A percentile compares a stretch with the other conserved stretches of the same genome.
Evolutionary conservation across 2,888 invertebrate genomes (phyloP).

Genomic region (Ommatoiulus sabulosus): DNA sequence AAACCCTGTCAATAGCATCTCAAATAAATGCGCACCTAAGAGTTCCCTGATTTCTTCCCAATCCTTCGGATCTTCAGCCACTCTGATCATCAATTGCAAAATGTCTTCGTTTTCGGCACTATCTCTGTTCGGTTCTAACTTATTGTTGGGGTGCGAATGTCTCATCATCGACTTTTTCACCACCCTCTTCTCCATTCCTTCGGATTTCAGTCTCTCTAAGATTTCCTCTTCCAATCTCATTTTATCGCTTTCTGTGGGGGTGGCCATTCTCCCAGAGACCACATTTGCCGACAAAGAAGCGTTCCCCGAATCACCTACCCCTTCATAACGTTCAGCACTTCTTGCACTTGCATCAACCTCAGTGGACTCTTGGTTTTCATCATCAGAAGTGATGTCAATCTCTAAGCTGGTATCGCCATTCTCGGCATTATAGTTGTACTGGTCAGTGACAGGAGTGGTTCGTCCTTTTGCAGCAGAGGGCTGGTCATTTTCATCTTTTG

Average conservation of each 20-base stretch:
- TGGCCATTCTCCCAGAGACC: no score
- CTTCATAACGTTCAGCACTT: neutral
- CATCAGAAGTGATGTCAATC: neutral
- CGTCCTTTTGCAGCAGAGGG: neutral
- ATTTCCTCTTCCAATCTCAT: slow-evolving; percentile 10
- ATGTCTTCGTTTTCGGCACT: slow-evolving; percentile 49
- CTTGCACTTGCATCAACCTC: neutral
- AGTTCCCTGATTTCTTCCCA: slow-evolving; percentile 55
- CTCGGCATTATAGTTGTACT: slow-evolving; percentile 2
- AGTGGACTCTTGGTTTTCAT: neutral
- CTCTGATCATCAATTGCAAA: slow-evolving; percentile 51
- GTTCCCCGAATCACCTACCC: neutral
- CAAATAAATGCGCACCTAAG: neutral
- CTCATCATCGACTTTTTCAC: slow-evolving; percentile 17
- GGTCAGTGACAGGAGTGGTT: neutral
- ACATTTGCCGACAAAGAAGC: neutral
- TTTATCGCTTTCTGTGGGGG: neutral
- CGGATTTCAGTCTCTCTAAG: neutral
- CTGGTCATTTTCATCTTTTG: neutral
- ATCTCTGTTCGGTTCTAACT: no score
- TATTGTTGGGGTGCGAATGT: neutral
- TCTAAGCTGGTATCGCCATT: neutral
- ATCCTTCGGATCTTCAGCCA: slow-evolving; percentile 51
- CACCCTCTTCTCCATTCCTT: neutral
- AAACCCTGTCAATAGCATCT: no score